phyloP scores from a whole-genome alignment of 2,888 invertebrate genomes.

The Beris chalybata region DNA sequence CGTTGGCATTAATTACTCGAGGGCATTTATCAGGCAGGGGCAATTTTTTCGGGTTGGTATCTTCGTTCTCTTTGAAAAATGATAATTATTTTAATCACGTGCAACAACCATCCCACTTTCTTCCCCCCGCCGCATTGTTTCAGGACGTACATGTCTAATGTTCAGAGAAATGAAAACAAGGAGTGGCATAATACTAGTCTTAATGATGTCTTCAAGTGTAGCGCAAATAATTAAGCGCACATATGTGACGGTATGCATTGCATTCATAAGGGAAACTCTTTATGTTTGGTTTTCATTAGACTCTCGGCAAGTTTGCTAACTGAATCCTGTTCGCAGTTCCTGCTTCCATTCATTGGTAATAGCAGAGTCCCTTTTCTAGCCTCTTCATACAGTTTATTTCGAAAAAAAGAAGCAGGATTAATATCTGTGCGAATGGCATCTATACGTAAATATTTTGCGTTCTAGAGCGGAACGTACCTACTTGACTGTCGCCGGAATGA shows the following conservation, averaged over 20 bases:
- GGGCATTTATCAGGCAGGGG: constrained; percentile 18
- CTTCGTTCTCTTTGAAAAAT: constrained; percentile 27
- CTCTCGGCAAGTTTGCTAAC: constrained; percentile 11
- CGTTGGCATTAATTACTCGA: constrained; percentile 36
- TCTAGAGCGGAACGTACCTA: constrained; percentile 33
- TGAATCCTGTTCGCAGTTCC: background rate
- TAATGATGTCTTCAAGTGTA: constrained; percentile 30
- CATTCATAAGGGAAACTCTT: constrained; percentile 5
- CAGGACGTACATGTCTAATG: too few relatives aligned
- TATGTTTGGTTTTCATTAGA: constrained; percentile 35
- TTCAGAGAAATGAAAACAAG: background rate
- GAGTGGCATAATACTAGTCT: background rate
- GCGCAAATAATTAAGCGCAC: constrained; percentile 36
- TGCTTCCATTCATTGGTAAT: background rate
- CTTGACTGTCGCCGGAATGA: constrained; percentile 15
- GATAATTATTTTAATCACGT: constrained; percentile 36
- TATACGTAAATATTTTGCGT: constrained; percentile 33
- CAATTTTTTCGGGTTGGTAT: constrained; percentile 1
- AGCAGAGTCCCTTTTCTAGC: background rate
- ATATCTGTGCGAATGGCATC: constrained; percentile 1
- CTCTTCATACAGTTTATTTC: constrained; percentile 1
- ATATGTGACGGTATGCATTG: constrained; percentile 9
- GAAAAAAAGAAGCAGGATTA: background rate
- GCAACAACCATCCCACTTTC: background rate
- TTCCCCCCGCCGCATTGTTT: background rate